Conservation (phyloP, 2,113 vertebrate genomes). For the Sebastes schlegelii region DNA sequence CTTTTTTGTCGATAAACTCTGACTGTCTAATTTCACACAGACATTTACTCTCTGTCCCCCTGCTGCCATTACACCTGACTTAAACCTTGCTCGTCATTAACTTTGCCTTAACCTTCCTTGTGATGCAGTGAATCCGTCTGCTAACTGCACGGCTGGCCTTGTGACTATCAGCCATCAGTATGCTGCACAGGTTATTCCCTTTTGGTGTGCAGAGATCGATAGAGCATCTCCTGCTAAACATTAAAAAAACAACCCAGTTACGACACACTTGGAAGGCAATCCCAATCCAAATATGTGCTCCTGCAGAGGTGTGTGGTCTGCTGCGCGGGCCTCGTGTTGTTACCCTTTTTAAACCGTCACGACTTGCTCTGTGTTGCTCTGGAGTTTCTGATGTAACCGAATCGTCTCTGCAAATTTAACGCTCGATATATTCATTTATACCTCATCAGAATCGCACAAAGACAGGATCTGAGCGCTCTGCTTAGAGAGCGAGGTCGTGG, state of each 20-base stretch:
- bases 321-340: slow-evolving; percentile 54
- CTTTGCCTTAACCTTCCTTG: slow-evolving; percentile 7
- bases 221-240: slow-evolving; percentile 25
- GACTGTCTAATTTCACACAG: slow-evolving; percentile 8
- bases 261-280: slow-evolving; percentile 44
- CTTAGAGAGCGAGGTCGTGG: slow-evolving; percentile 1
- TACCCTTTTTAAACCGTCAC: slow-evolving; percentile 64
- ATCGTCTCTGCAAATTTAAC: slow-evolving; percentile 11
- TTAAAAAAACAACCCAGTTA: slow-evolving; percentile 38
- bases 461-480: not conserved
- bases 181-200: slow-evolving; percentile 23
- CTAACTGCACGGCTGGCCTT: slow-evolving; percentile 10
- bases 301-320: slow-evolving; percentile 55
- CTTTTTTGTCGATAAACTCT: slow-evolving; percentile 26
- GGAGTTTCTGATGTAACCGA: slow-evolving; percentile 30
- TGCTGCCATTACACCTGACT: slow-evolving; percentile 23
- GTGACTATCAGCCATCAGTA: slow-evolving; percentile 31
- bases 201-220: slow-evolving; percentile 42
- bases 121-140: not conserved
- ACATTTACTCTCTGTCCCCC: slow-evolving; percentile 1
- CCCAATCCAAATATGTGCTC: slow-evolving; percentile 45
- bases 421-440: slow-evolving; percentile 32
- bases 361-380: slow-evolving; percentile 37
- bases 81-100: slow-evolving; percentile 10
- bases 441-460: slow-evolving; percentile 21